Evolutionary conservation across 2,888 invertebrate species (phyloP).

Genomic region (Liposcelis brunnea): DNA sequence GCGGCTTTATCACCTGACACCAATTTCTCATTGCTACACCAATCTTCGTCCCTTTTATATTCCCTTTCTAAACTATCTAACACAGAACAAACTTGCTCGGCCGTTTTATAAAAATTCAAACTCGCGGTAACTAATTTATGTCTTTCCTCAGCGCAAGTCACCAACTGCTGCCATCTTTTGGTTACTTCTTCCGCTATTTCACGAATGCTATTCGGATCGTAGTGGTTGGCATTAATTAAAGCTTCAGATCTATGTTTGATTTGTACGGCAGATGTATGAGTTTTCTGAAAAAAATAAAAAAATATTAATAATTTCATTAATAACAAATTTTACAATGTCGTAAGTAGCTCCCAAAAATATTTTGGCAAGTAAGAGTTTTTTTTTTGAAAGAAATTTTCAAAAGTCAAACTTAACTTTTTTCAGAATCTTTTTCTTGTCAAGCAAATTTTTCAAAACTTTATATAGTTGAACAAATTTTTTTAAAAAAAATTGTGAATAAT

Average conservation of each 20-base stretch:
- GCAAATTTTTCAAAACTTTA: too few species aligned
- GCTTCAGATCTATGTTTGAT: conserved; percentile 89
- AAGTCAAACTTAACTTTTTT: too few species aligned
- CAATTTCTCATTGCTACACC: conserved; percentile 52
- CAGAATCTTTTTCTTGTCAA: too few species aligned
- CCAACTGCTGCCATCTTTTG: conserved; percentile 87
- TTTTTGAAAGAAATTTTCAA: too few species aligned
- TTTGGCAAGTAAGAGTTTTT: too few species aligned
- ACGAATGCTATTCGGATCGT: conserved; percentile 80
- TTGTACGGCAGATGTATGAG: conserved; percentile 81
- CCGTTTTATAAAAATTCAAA: conserved; percentile 93
- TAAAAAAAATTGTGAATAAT: too few species aligned
- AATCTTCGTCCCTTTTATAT: conserved; percentile 89
- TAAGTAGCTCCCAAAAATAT: too few species aligned
- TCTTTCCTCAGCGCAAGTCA: conserved; percentile 94
- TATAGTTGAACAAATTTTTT: too few species aligned
- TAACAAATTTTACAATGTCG: too few species aligned
- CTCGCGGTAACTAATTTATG: conserved; percentile 94
- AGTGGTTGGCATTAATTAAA: conserved; percentile 86
- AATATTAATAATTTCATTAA: conserved; percentile 4
- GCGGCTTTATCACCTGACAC: background rate
- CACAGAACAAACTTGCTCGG: conserved; percentile 81
- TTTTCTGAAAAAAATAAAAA: conserved; percentile 39
- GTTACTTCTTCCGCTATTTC: conserved; percentile 92
- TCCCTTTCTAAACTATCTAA: conserved; percentile 89